These are phyloP conservation scores for Petrolisthes manimaculis DNA, from an alignment of 2,888 invertebrate species.

Conservation along the genomic window DNA sequence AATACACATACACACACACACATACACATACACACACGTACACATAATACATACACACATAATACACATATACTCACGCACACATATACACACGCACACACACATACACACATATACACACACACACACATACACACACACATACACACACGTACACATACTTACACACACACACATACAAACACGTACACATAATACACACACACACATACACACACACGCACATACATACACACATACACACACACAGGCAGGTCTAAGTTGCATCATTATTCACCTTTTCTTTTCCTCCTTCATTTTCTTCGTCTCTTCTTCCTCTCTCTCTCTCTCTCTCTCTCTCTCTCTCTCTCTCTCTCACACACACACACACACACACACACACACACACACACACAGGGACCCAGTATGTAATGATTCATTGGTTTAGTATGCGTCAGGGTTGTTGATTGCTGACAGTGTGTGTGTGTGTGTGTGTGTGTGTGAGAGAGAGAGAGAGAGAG, in stretches of 20 bases:
- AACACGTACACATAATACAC: not conserved
- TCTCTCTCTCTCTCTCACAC: slow-evolving; percentile 5
- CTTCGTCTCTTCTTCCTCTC: not conserved
- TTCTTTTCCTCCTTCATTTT: not conserved
- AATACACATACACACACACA: not conserved
- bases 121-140: no score
- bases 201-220: not conserved
- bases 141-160: not conserved
- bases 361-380: not conserved
- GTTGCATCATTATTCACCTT: not conserved
- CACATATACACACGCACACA: no score
- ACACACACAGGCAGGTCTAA: not conserved
- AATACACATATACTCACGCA: no score
- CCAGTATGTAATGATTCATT: not conserved
- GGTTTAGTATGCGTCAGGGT: no score
- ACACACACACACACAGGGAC: not conserved
- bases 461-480: no score
- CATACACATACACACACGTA: no score
- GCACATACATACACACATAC: not conserved
- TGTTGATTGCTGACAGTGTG: no score
- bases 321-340: not conserved
- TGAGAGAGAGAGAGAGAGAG: no score
- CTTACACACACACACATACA: not conserved
- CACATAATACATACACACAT: no score
- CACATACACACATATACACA: not conserved